phyloP scores from a whole-genome alignment of 2,113 vertebrate species.

The Carassius carassius region DNA sequence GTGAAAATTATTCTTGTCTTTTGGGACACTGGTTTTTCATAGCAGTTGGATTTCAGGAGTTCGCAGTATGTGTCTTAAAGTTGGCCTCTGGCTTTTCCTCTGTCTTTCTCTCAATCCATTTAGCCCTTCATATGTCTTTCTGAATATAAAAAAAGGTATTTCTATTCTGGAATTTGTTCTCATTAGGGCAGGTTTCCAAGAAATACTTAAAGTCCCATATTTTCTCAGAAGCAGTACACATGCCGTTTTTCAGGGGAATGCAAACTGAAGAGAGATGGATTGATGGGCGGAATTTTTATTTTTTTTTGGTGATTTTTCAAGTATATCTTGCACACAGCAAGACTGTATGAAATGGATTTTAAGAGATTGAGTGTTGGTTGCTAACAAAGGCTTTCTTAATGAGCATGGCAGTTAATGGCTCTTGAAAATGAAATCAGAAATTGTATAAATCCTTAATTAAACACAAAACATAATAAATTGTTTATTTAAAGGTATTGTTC shows the following conservation, averaged over 20 bases:
- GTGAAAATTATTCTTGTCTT: constrained; percentile 40
- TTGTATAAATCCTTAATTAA: constrained; percentile 8
- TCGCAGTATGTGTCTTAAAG: background rate
- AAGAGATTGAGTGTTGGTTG: constrained; percentile 4
- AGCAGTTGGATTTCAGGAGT: constrained; percentile 9
- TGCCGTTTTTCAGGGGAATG: background rate
- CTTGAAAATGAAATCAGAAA: constrained; percentile 27
- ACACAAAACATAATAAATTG: background rate
- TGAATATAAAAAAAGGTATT: background rate
- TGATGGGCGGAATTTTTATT: background rate
- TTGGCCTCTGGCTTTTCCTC: background rate
- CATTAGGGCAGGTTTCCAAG: background rate
- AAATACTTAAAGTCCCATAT: constrained; percentile 3
- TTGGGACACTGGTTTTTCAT: constrained; percentile 18
- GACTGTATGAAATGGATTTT: background rate
- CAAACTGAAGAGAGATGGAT: background rate
- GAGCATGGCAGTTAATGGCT: constrained; percentile 9
- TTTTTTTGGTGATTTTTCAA: constrained; percentile 1
- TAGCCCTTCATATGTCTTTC: background rate
- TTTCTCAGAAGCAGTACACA: background rate
- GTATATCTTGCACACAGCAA: background rate
- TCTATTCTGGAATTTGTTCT: background rate
- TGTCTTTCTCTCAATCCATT: background rate
- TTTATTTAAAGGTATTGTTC: background rate
- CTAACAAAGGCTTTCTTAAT: constrained; percentile 4